Conservation (phyloP, 2,797 vertebrate genomes). For the Tamandua tetradactyla region DNA sequence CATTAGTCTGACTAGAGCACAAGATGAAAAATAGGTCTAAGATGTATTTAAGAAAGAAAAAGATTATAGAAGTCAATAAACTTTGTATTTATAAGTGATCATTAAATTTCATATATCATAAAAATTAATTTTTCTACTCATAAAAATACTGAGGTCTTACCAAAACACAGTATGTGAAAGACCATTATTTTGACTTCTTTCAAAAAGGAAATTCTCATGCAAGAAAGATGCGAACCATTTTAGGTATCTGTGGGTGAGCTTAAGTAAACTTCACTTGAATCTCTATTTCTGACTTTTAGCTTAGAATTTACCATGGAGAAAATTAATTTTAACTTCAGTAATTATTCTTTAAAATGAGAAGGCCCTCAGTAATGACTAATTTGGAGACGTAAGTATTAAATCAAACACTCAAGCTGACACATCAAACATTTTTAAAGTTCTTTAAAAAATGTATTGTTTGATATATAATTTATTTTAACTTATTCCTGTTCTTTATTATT, state of each 20-base stretch:
- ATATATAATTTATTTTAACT: conserved; percentile 40
- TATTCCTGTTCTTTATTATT: neutral
- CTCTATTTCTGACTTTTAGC: neutral
- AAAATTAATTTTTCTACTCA: conserved; percentile 15
- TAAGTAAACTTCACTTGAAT: conserved; percentile 22
- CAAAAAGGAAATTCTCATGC: conserved; percentile 43
- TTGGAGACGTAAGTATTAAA: neutral
- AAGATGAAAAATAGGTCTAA: conserved; percentile 18
- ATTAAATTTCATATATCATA: conserved; percentile 14
- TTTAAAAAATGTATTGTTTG: conserved; percentile 7
- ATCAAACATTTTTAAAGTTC: neutral
- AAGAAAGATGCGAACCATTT: conserved; percentile 48
- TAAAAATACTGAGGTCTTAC: neutral
- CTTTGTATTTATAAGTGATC: neutral
- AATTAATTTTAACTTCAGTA: conserved; percentile 21
- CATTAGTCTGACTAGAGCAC: neutral
- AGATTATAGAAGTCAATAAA: conserved; percentile 11
- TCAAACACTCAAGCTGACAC: neutral
- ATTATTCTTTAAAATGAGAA: conserved; percentile 28
- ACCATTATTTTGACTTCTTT: conserved; percentile 51
- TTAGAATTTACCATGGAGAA: neutral
- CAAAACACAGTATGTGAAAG: conserved; percentile 42
- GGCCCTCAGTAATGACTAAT: neutral
- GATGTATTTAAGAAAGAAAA: conserved; percentile 44
- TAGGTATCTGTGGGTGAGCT: neutral